phyloP scores from a whole-genome alignment of 2,113 vertebrate species.

The Bufo bufo region DNA sequence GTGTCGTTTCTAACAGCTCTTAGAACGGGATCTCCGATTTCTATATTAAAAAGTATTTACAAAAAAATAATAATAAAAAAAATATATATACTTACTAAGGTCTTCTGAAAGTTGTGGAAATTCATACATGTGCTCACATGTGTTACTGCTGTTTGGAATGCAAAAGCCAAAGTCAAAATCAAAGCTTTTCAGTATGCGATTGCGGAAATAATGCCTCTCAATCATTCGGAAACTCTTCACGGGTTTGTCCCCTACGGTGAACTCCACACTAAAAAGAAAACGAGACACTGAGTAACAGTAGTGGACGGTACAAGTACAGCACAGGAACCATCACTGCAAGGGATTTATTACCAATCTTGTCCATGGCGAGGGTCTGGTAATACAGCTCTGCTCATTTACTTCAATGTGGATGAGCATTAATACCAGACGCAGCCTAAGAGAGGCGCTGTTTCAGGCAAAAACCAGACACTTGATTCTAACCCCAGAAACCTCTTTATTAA shows the following conservation, averaged over 20 bases:
- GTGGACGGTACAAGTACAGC: background rate
- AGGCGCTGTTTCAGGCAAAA: too few species aligned
- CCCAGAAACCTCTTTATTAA: too few species aligned
- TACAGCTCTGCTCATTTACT: too few species aligned
- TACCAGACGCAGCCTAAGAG: too few species aligned
- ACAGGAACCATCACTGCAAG: background rate
- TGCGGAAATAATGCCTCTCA: conserved; percentile 95
- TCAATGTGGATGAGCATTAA: too few species aligned
- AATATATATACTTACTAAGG: conserved; percentile 81
- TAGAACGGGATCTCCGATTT: background rate
- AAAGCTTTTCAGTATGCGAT: conserved; percentile 94
- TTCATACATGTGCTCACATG: conserved; percentile 97
- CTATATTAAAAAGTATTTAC: background rate
- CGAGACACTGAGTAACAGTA: conserved; percentile 23
- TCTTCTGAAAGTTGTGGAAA: conserved; percentile 96
- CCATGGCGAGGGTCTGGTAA: too few species aligned
- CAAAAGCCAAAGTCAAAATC: conserved; percentile 99
- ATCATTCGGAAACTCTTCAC: conserved; percentile 97
- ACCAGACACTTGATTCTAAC: too few species aligned
- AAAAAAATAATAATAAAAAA: background rate
- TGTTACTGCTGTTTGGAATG: conserved; percentile 97
- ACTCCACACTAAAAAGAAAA: conserved; percentile 85
- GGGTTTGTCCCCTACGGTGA: conserved; percentile 93
- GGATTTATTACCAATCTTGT: too few species aligned
- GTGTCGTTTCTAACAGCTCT: too few species aligned